Evolutionary conservation across 2,113 vertebrate genomes (phyloP), one percentile per base, ranked within the genome.

Genomic region (Campylomormyrus tamandua): DNA sequence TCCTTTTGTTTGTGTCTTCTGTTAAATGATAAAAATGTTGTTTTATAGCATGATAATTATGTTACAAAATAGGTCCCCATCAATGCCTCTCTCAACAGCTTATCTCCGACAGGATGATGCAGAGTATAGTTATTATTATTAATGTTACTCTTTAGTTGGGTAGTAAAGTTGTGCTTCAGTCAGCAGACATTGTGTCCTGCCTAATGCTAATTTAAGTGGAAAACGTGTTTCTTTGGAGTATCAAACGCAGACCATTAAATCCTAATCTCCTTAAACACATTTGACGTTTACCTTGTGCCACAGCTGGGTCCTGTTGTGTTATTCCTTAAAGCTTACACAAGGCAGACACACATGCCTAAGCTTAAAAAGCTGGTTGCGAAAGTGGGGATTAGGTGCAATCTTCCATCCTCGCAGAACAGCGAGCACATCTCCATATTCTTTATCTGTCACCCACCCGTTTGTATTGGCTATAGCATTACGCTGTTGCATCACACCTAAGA

Each of bases 141-240:
- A 80, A 39, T 80, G 35, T 80, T 87, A 42, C 62, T 91, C 50
- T 62, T 90, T 87, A 92, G 87, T 89, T 84, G 58, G 89, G 77
- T 90, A 87, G 49, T 90, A 83, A 90, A 17, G 49, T n/a, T 48
- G 15, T 49, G 39, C 52, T 87, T 70, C 70, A 88, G 80, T 52
- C 39, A 35, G 77, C 80, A 62, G 31, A 56, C 19, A 91, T 90
- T 86, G 77, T 83, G 46, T 86, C 24, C 66, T 90, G 87, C 89
- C 88, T 15, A 87, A 84, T 45, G 35, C 27, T 53, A 53, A 87
- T 84, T 88, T 90, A 87, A 50, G 90, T 86, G 48, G 77, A 91
- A 90, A 91, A 90, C 45, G 52, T n/a, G 50, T 42, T 87, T 83
- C 87, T 70, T 58, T 88, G 46, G 24, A 52, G 83, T 89, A 87